phyloP scores from a whole-genome alignment of 2,797 vertebrate genomes.

The Sibirionetta formosa region DNA sequence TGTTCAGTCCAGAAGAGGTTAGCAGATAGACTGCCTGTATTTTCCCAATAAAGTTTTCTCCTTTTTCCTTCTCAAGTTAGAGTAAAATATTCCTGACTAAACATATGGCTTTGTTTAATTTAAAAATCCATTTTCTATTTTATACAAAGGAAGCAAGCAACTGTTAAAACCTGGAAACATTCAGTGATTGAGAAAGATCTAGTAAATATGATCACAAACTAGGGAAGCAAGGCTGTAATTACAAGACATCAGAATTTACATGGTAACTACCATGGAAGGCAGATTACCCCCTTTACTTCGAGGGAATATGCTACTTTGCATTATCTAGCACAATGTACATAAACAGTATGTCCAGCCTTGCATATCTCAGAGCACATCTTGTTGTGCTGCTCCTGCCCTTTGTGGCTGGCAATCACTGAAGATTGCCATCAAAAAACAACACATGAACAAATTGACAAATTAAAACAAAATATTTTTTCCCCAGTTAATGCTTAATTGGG shows the following conservation, averaged over 20 bases:
- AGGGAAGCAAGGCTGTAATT: not conserved
- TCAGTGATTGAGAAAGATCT: not conserved
- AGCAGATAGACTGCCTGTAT: not conserved
- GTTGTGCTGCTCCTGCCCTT: not conserved
- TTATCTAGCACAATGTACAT: not conserved
- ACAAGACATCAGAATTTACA: not conserved
- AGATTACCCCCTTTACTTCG: not conserved
- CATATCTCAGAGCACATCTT: not conserved
- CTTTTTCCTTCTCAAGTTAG: not conserved
- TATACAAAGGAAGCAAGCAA: not conserved
- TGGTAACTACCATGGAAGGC: not conserved
- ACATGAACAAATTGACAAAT: too few relatives aligned
- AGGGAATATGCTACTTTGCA: not conserved
- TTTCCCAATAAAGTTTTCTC: not conserved
- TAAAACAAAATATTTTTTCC: too few relatives aligned
- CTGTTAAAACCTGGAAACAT: not conserved
- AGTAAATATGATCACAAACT: not conserved
- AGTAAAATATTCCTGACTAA: not conserved
- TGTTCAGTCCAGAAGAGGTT: not conserved
- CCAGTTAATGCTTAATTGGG: not conserved
- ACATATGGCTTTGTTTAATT: too few relatives aligned
- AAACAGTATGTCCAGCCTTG: not conserved
- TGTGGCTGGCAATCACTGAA: not conserved
- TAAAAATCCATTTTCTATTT: too few relatives aligned
- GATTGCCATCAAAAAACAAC: too few relatives aligned